Percentiles rank a stretch among this genome's conserved stretches.
Conservation (phyloP, 2,888 invertebrate species). For the Matsumyia berberina region DNA sequence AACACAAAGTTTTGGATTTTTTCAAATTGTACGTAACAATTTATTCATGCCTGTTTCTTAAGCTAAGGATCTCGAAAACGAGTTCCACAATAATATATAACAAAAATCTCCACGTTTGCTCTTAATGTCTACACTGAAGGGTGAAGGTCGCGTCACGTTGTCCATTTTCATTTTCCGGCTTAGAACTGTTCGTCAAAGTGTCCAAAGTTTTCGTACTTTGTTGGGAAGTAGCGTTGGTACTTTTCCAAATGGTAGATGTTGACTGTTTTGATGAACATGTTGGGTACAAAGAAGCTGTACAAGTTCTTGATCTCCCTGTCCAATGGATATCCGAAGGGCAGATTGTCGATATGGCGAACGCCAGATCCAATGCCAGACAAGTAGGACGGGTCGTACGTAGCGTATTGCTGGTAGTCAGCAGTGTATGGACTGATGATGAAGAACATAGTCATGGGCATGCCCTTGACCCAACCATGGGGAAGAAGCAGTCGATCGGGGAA, state of each 20-base stretch:
- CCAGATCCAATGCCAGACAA: conserved; percentile 86
- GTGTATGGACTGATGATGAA: conserved; percentile 87
- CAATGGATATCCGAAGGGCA: conserved; percentile 90
- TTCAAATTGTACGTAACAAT: conserved; percentile 43
- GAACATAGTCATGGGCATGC: conserved; percentile 88
- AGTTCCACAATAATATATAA: too few species aligned
- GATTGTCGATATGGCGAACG: conserved; percentile 86
- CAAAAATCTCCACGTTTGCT: background rate
- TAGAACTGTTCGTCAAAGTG: conserved; percentile 80
- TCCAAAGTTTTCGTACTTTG: conserved; percentile 79
- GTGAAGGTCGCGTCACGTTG: background rate
- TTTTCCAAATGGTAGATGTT: conserved; percentile 87
- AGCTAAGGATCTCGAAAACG: background rate
- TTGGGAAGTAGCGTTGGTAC: conserved; percentile 79
- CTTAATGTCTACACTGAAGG: conserved; percentile 5
- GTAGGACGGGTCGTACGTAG: conserved; percentile 85
- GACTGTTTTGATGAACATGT: conserved; percentile 88
- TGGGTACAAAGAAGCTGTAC: conserved; percentile 87
- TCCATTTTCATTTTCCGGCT: background rate
- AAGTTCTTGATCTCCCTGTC: conserved; percentile 87
- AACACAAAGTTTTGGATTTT: too few species aligned
- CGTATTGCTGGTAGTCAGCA: conserved; percentile 84
- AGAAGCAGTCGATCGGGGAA: conserved; percentile 90
- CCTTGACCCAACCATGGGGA: conserved; percentile 89
- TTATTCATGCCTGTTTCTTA: conserved; percentile 36